Base-by-base conservation (phyloP, 2,113 vertebrate genomes). In the Hippocampus zosterae region DNA sequence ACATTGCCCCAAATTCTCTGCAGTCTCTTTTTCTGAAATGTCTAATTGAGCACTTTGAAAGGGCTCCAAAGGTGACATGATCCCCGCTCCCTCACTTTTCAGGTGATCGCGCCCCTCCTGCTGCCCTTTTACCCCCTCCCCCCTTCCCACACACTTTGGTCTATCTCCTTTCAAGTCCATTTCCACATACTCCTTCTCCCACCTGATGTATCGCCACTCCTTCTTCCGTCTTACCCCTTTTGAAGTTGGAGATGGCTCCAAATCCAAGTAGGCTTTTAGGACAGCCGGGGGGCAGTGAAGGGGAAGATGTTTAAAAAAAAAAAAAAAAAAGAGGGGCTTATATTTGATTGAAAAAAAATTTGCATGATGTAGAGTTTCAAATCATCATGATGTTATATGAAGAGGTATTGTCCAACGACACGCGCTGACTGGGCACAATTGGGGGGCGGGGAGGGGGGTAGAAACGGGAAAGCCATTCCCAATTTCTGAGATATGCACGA, bases 241-340 rank as follows among this genome's bases (percentile, higher is more conserved):
- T 88, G 87, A 91, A 88, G 89, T 87, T 70, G 57, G 77, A 88
- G 81, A 87, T 86, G 84, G 79, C 84, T 82, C 75, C 3, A 86
- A 84, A 88, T 86, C 85, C 82, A 81, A 68, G 67, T 23, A 40
- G 65, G 75, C 73, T 87, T 79, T 87, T 83, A 69, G 83, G 82
- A 80, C 84, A 79, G 84, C 87, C 76, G 73, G 79, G 82, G 86
- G 80, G 37, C 15, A 27, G 57, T 2, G 41, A 23, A 46, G 74
- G 74, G 80, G 82, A 77, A 88, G 88, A 87, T 85, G 79, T 76
- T 74, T 87, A 63, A 80, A 60, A 33, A 29, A 59, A 27, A 33
- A 33, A 55, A 56, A 11, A n/a, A 25, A 84, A 87, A 79, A 85
- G 80, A 81, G 71, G 55, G 83, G 83, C 86, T 87, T 82, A 83